These are phyloP conservation scores for Macquaria australasica DNA, from an alignment of 2,113 vertebrate genomes.

Conservation along the genomic window DNA sequence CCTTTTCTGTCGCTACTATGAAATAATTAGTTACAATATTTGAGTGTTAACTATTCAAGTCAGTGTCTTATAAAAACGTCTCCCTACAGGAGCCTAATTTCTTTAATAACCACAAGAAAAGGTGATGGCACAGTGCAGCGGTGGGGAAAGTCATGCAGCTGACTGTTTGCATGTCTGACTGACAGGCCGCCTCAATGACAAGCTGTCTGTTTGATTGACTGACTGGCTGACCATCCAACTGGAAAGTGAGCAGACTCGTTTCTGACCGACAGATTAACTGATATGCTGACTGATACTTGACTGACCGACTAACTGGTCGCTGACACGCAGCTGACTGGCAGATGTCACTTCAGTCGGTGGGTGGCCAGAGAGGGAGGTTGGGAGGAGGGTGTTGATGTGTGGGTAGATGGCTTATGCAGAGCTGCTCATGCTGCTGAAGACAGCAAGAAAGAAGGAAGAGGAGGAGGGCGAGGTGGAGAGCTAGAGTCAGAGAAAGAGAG, in stretches of 20 bases:
- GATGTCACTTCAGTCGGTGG: slow-evolving; percentile 58
- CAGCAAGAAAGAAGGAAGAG: slow-evolving; percentile 18
- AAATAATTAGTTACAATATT: slow-evolving; percentile 4
- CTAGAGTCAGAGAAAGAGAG: slow-evolving; percentile 10
- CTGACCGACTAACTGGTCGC: slow-evolving; percentile 44
- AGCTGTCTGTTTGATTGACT: slow-evolving; percentile 63
- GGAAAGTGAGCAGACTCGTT: slow-evolving; percentile 7
- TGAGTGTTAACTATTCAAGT: not conserved
- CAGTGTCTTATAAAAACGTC: not conserved
- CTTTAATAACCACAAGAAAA: not conserved
- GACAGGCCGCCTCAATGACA: slow-evolving; percentile 49
- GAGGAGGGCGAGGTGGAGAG: not conserved
- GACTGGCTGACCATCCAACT: slow-evolving; percentile 27
- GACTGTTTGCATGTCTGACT: slow-evolving; percentile 36
- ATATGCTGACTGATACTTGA: slow-evolving; percentile 48
- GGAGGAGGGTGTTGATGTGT: slow-evolving; percentile 33
- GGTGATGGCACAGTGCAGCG: slow-evolving; percentile 8
- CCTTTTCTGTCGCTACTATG: not conserved
- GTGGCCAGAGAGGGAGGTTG: slow-evolving; percentile 40
- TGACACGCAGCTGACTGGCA: slow-evolving; percentile 55
- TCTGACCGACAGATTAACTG: slow-evolving; percentile 50
- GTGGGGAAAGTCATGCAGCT: slow-evolving; percentile 19
- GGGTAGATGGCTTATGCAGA: slow-evolving; percentile 6
- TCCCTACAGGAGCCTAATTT: not conserved
- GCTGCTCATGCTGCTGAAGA: slow-evolving; percentile 36